Evolutionary conservation across 1,140 invertebrate species (phyloP).

Genomic region (Dendroctonus valens): DNA sequence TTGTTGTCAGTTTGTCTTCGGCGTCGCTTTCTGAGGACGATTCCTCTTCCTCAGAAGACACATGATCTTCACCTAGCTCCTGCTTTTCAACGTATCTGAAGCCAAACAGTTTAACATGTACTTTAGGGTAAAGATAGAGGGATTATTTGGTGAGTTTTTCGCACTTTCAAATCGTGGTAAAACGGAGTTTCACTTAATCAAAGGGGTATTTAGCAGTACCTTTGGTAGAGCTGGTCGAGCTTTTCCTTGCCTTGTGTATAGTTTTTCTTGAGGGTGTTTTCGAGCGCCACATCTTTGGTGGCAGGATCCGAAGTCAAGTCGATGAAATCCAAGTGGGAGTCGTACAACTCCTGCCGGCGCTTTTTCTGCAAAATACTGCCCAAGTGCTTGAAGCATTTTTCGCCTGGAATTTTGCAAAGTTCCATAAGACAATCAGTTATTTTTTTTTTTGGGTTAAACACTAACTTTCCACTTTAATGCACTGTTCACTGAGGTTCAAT

Average conservation of each 20-base stretch:
- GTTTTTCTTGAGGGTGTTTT: slow-evolving; percentile 53
- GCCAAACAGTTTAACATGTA: neutral
- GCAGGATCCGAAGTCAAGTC: slow-evolving; percentile 58
- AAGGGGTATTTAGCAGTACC: slow-evolving; percentile 46
- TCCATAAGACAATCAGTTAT: slow-evolving; percentile 1
- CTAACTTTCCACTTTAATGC: slow-evolving; percentile 53
- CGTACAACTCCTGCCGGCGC: slow-evolving; percentile 57
- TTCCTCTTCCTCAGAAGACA: slow-evolving; percentile 20
- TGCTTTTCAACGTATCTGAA: slow-evolving; percentile 30
- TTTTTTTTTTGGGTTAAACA: neutral
- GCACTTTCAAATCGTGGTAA: no score
- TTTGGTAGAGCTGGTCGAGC: slow-evolving; percentile 53
- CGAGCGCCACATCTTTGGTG: slow-evolving; percentile 48
- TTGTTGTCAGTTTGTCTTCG: neutral
- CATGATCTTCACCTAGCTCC: slow-evolving; percentile 27
- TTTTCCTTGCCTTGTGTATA: slow-evolving; percentile 50
- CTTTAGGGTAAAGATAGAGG: no score
- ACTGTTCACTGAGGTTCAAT: slow-evolving; percentile 48
- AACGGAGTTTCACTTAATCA: slow-evolving; percentile 8
- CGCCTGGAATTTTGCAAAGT: slow-evolving; percentile 49
- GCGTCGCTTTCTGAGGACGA: slow-evolving; percentile 14
- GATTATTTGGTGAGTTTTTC: no score
- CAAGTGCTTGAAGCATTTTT: slow-evolving; percentile 56
- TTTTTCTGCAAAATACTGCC: slow-evolving; percentile 55
- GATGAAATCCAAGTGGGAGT: slow-evolving; percentile 50